These are phyloP conservation scores for Acronicta alni DNA, from an alignment of 2,888 invertebrate species.

Conservation along the genomic window DNA sequence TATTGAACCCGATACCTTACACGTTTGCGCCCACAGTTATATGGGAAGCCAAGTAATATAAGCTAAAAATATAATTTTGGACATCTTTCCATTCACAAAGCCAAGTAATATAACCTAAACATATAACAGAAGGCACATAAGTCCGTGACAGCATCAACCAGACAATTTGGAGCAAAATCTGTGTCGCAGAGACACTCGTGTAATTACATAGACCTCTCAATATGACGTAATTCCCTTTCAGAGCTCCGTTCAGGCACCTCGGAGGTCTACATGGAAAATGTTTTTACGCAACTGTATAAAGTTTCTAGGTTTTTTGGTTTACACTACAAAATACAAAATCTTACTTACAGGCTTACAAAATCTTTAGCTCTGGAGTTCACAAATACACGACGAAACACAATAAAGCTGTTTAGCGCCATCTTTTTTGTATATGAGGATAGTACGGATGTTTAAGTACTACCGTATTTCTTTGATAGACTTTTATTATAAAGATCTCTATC, in stretches of 20 bases:
- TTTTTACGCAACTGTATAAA: conserved; percentile 47
- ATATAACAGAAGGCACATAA: conserved; percentile 3
- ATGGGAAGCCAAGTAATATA: too few species aligned
- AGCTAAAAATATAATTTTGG: background rate
- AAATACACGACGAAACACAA: too few species aligned
- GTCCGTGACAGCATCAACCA: conserved; percentile 15
- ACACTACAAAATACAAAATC: conserved; percentile 10
- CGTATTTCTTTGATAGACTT: too few species aligned
- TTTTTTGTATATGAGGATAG: too few species aligned
- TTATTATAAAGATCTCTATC: too few species aligned
- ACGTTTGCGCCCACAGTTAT: too few species aligned
- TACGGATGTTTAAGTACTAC: too few species aligned
- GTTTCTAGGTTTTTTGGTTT: conserved; percentile 36
- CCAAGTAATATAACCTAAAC: background rate
- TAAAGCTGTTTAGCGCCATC: too few species aligned
- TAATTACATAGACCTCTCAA: conserved; percentile 45
- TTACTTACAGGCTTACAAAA: too few species aligned
- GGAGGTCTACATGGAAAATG: conserved; percentile 33
- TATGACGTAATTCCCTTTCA: conserved; percentile 46
- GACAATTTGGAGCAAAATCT: conserved; percentile 35
- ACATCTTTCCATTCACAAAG: background rate
- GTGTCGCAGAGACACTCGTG: conserved; percentile 35
- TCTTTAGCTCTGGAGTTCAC: too few species aligned
- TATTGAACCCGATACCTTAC: too few species aligned
- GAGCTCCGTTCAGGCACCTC: conserved; percentile 27